Evolutionary conservation across 1,140 invertebrate species (phyloP).

Genomic region (Lasioglossum albipes): DNA sequence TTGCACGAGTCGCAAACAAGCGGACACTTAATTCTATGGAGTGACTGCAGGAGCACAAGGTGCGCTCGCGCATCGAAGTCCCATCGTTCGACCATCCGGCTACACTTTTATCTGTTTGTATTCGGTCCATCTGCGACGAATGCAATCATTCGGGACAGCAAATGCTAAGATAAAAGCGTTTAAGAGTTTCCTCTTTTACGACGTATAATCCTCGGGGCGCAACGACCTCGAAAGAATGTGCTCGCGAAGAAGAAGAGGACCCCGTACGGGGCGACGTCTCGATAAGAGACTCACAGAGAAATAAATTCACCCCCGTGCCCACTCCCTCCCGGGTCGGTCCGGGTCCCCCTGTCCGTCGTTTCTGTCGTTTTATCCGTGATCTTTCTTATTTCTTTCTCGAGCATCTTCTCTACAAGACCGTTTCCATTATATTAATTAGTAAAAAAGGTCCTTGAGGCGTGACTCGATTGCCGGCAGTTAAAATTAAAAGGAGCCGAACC

Average conservation of each 20-base stretch:
- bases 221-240: constrained; percentile 15
- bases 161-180: constrained; percentile 16
- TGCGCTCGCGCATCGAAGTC: not conserved
- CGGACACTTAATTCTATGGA: not conserved
- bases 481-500: constrained; percentile 62
- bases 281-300: constrained; percentile 11
- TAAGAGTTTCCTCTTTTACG: constrained; percentile 2
- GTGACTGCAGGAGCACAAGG: not conserved
- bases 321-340: constrained; percentile 1
- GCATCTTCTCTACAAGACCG: constrained; percentile 25
- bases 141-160: constrained; percentile 5
- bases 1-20: not conserved
- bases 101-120: not conserved
- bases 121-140: not conserved
- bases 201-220: constrained; percentile 4
- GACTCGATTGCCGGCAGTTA: constrained; percentile 48
- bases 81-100: not conserved
- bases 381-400: constrained; percentile 27
- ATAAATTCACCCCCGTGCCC: constrained; percentile 33
- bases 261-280: not conserved
- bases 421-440: constrained; percentile 67
- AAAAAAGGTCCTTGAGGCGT: constrained; percentile 47
- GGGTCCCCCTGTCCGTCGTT: not conserved
- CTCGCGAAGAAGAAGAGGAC: not conserved
- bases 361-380: constrained; percentile 32